phyloP scores from a whole-genome alignment of 1,140 invertebrate genomes.

The Neotoxoptera formosana region DNA sequence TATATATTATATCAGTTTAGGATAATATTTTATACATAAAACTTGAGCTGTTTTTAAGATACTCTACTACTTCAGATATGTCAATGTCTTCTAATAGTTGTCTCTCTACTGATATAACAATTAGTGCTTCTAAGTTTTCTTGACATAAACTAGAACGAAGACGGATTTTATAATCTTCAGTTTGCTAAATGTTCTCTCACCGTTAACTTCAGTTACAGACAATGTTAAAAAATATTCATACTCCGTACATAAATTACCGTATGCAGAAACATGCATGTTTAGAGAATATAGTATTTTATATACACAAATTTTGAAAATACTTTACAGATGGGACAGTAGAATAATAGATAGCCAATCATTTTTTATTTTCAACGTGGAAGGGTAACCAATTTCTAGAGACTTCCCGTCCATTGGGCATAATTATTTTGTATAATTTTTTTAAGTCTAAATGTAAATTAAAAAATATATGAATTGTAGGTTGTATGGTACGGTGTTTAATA shows the following conservation, averaged over 20 bases:
- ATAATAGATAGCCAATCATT: neutral
- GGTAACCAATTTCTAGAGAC: conserved; percentile 3
- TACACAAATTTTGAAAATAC: neutral
- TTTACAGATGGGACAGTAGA: conserved; percentile 7
- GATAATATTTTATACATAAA: too few species aligned
- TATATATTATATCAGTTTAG: too few species aligned
- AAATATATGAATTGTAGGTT: neutral
- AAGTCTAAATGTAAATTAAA: neutral
- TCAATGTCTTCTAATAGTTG: too few species aligned
- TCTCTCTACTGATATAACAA: too few species aligned
- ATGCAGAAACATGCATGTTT: conserved; percentile 13
- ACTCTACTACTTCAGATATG: too few species aligned
- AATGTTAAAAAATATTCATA: conserved; percentile 15
- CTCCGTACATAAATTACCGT: neutral
- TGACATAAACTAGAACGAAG: neutral
- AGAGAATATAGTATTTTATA: neutral
- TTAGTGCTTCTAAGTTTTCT: neutral
- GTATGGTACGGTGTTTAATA: conserved; percentile 1
- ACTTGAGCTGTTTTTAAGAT: too few species aligned
- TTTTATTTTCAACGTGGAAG: neutral
- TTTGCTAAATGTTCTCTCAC: neutral
- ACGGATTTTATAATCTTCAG: neutral
- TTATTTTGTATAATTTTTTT: neutral
- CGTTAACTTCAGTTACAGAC: neutral
- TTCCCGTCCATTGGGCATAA: neutral